phyloP scores from a whole-genome alignment of 2,113 vertebrate species.

The Albula glossodonta region DNA sequence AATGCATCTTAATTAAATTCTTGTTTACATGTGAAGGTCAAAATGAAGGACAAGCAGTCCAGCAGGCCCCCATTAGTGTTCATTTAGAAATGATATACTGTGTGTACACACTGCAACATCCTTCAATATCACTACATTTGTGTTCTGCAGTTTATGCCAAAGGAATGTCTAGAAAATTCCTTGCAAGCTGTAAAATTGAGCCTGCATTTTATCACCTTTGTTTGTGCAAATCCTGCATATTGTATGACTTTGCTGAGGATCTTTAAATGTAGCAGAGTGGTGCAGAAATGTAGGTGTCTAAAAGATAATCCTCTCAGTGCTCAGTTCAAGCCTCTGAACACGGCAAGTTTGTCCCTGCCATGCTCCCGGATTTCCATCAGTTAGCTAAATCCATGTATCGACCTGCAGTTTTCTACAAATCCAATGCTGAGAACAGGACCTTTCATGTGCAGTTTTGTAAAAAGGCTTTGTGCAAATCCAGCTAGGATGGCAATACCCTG shows the following conservation, averaged over 20 bases:
- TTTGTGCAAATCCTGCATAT: background rate
- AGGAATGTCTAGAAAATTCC: background rate
- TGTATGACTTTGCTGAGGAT: background rate
- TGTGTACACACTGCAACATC: too few species aligned
- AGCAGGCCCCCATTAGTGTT: too few species aligned
- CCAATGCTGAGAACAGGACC: background rate
- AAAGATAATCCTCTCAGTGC: constrained; percentile 1
- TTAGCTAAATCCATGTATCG: background rate
- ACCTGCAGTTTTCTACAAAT: constrained; percentile 5
- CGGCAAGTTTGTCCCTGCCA: background rate
- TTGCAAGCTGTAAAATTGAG: background rate
- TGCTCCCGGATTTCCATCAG: background rate
- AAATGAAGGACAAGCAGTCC: too few species aligned
- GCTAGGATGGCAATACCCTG: background rate
- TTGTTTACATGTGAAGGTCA: too few species aligned
- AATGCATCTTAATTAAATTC: too few species aligned
- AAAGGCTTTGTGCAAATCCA: background rate
- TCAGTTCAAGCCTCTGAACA: background rate
- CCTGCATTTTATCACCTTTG: background rate
- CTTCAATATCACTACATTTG: background rate
- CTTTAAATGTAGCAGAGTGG: background rate
- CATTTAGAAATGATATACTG: too few species aligned
- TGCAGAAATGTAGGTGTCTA: constrained; percentile 8
- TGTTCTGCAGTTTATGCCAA: background rate
- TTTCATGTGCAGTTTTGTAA: constrained; percentile 1